A percentile compares a stretch with the other conserved stretches of the same genome.
Evolutionary conservation across 2,888 invertebrate species (phyloP).

Genomic region (Sisyra nigra): DNA sequence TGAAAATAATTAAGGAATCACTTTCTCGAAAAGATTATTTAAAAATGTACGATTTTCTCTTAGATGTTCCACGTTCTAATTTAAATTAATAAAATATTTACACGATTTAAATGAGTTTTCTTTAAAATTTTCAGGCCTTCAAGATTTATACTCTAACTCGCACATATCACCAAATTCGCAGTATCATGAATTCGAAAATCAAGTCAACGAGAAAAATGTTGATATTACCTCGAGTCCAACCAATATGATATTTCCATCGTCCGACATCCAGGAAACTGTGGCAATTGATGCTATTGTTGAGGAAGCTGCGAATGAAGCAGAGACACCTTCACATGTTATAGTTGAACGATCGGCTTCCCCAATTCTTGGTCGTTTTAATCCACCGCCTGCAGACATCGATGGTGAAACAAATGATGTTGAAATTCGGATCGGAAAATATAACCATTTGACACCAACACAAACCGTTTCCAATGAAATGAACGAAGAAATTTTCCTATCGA

Average conservation of each 20-base stretch:
- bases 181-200: conserved; percentile 14
- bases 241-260: conserved; percentile 9
- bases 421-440: conserved; percentile 14
- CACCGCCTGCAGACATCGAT: conserved; percentile 41
- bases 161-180: conserved; percentile 54
- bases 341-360: conserved; percentile 40
- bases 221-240: conserved; percentile 18
- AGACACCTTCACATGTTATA: conserved; percentile 27
- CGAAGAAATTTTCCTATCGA: neutral
- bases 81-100: too few relatives aligned
- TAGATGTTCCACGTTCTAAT: too few relatives aligned
- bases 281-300: conserved; percentile 7
- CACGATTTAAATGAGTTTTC: too few relatives aligned
- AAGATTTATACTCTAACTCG: conserved; percentile 41
- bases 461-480: conserved; percentile 21
- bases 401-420: conserved; percentile 32
- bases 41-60: too few relatives aligned
- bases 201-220: conserved; percentile 11
- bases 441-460: conserved; percentile 39
- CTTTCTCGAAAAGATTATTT: too few relatives aligned
- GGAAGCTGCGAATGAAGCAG: conserved; percentile 16
- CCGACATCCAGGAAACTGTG: conserved; percentile 7
- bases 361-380: conserved; percentile 29
- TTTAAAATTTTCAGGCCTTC: too few relatives aligned
- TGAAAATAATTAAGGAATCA: too few relatives aligned